Evolutionary conservation across 2,113 vertebrate genomes (phyloP).

Genomic region (Nannospalax galili): DNA sequence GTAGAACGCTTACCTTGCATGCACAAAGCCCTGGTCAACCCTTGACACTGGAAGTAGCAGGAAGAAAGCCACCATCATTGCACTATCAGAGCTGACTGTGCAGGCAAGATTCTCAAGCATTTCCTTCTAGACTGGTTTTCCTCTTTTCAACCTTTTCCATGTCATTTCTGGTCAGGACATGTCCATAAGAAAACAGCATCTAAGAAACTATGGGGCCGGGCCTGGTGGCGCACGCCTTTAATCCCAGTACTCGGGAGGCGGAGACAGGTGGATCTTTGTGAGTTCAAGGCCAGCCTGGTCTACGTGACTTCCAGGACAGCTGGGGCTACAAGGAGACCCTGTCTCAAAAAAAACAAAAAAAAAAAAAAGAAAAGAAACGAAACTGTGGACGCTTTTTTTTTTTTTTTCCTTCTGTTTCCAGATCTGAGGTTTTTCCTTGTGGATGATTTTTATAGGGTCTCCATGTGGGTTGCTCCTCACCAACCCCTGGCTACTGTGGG

Average conservation of each 20-base stretch:
- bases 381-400: too few species aligned
- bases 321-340: too few species aligned
- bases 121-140: neutral
- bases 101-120: neutral
- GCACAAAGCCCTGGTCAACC: neutral
- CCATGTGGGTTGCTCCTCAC: neutral
- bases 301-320: too few species aligned
- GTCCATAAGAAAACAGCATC: neutral
- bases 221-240: too few species aligned
- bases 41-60: neutral
- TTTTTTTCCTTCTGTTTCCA: slow-evolving; percentile 14
- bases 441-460: neutral
- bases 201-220: neutral
- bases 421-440: neutral
- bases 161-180: neutral
- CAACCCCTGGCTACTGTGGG: neutral
- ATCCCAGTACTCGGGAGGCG: too few species aligned
- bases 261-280: too few species aligned
- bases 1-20: neutral
- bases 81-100: neutral
- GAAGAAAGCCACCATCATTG: neutral
- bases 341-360: too few species aligned
- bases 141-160: neutral
- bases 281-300: too few species aligned
- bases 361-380: too few species aligned